Conservation (phyloP, 2,888 invertebrate species). For the Craniophora ligustri region DNA sequence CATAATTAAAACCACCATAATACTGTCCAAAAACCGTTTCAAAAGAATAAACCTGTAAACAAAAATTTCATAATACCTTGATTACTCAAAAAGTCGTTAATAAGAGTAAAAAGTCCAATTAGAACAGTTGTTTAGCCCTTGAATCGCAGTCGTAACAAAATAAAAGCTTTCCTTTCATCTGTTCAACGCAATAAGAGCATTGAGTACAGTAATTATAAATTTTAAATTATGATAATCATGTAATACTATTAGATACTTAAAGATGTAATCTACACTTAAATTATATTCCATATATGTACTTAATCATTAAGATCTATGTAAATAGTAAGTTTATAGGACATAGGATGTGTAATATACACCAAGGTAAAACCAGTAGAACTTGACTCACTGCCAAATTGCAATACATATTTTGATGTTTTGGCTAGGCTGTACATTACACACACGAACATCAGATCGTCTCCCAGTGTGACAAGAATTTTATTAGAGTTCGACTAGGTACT, state of each 20-base stretch:
- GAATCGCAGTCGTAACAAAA: conserved; percentile 5
- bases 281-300: conserved; percentile 42
- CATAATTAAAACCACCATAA: conserved; percentile 8
- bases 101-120: conserved; percentile 32
- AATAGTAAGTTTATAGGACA: conserved; percentile 25
- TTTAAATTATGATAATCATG: conserved; percentile 37
- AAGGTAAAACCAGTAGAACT: conserved; percentile 6
- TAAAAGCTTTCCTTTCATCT: conserved; percentile 9
- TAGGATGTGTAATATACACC: conserved; percentile 21
- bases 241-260: conserved; percentile 25
- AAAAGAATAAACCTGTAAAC: conserved; percentile 20
- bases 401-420: background rate
- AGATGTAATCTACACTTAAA: conserved; percentile 27
- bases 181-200: conserved; percentile 8
- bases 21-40: conserved; percentile 16
- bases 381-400: conserved; percentile 28
- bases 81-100: conserved; percentile 18
- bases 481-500: no score
- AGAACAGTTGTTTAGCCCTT: conserved; percentile 27
- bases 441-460: no score
- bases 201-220: background rate
- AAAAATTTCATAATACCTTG: conserved; percentile 14
- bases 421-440: background rate
- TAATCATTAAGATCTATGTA: conserved; percentile 31
- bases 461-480: no score